phyloP scores from a whole-genome alignment of 2,888 invertebrate genomes.

The Temnothorax unifasciatus region DNA sequence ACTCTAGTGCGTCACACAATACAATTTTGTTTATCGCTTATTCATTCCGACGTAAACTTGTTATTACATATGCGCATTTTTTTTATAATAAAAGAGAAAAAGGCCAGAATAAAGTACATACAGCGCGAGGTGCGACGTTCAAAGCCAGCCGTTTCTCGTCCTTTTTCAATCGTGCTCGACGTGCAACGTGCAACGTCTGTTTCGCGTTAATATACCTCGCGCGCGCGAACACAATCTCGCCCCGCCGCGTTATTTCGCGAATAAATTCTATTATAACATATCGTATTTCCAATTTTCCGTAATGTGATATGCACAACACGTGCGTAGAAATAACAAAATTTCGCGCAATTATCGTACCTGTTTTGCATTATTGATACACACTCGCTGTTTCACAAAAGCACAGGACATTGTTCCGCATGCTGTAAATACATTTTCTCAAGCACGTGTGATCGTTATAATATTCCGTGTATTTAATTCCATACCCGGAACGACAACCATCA shows the following conservation, averaged over 20 bases:
- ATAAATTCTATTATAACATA: conserved; percentile 5
- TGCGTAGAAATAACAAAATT: neutral
- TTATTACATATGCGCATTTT: conserved; percentile 8
- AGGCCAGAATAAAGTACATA: neutral
- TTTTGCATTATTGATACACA: conserved; percentile 36
- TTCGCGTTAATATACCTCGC: conserved; percentile 8
- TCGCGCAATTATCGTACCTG: neutral
- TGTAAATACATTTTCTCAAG: neutral
- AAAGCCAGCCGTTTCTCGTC: neutral
- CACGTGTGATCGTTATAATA: neutral
- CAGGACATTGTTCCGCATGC: neutral
- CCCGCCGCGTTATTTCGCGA: neutral
- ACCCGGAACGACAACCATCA: neutral
- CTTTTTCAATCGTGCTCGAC: neutral
- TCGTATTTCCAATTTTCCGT: conserved; percentile 38
- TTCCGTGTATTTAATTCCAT: neutral
- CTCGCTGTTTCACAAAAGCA: neutral
- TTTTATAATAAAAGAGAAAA: neutral
- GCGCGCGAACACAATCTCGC: neutral
- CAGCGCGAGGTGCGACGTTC: neutral
- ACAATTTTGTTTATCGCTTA: conserved; percentile 32
- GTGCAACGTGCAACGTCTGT: neutral
- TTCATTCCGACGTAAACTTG: conserved; percentile 9
- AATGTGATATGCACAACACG: neutral
- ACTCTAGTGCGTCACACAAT: conserved; percentile 23